phyloP scores from a whole-genome alignment of 1,140 invertebrate genomes.

The Drosophila subpulchrella region DNA sequence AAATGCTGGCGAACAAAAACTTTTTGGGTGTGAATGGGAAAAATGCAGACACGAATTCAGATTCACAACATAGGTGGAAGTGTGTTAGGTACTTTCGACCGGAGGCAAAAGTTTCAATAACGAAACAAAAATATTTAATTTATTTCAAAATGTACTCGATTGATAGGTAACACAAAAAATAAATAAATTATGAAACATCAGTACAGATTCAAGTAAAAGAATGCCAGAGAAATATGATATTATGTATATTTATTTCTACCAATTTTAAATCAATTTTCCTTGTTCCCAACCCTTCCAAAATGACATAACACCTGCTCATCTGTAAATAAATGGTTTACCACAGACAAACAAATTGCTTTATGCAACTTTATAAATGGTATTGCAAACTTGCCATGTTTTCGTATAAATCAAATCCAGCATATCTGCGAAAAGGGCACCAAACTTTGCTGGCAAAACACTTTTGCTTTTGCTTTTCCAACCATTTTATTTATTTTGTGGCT shows the following conservation, averaged over 20 bases:
- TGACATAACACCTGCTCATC: neutral
- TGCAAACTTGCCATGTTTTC: slow-evolving; percentile 45
- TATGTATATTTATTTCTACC: no score
- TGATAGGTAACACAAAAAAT: neutral
- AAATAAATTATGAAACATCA: neutral
- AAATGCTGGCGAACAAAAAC: slow-evolving; percentile 24
- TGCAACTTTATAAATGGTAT: slow-evolving; percentile 47
- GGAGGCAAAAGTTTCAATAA: neutral
- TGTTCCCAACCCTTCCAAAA: neutral
- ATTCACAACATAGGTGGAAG: slow-evolving; percentile 1
- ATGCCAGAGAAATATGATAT: neutral
- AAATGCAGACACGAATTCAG: slow-evolving; percentile 17
- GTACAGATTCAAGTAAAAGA: neutral
- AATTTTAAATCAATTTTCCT: no score
- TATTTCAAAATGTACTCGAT: neutral
- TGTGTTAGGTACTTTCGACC: slow-evolving; percentile 11
- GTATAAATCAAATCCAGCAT: slow-evolving; percentile 44
- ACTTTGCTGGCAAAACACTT: slow-evolving; percentile 34
- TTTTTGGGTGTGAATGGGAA: slow-evolving; percentile 17
- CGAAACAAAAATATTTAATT: slow-evolving; percentile 9
- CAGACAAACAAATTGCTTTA: slow-evolving; percentile 41
- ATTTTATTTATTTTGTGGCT: slow-evolving; percentile 59
- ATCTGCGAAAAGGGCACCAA: slow-evolving; percentile 33
- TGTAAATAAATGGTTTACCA: slow-evolving; percentile 17
- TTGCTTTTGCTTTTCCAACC: slow-evolving; percentile 8